Percentiles rank a stretch among this genome's conserved stretches.
phyloP scores from a whole-genome alignment of 2,797 vertebrate genomes.

The Muraenolepis orangiensis region DNA sequence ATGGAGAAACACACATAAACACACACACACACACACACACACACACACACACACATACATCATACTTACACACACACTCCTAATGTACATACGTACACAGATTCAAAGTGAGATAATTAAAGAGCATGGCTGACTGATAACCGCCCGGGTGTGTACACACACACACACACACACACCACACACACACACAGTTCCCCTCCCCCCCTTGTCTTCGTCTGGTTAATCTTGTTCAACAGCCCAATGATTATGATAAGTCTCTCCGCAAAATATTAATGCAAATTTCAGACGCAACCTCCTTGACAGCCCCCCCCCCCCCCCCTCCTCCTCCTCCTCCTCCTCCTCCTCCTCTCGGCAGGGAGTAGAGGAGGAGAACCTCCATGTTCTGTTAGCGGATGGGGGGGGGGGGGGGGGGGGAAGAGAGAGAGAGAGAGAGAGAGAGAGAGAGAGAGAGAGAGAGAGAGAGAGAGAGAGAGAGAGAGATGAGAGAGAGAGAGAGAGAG shows the following conservation, averaged over 20 bases:
- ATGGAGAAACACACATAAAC: not conserved
- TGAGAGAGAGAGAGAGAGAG: constrained; percentile 18
- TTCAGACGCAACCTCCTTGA: constrained; percentile 43
- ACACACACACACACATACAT: constrained; percentile 5
- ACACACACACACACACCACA: constrained; percentile 49
- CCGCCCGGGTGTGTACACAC: constrained; percentile 42
- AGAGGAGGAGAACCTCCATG: constrained; percentile 41
- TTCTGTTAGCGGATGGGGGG: constrained; percentile 40
- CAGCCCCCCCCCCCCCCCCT: too few species aligned
- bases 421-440: constrained; percentile 9
- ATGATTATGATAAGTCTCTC: constrained; percentile 60
- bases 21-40: constrained; percentile 13
- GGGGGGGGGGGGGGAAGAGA: constrained; percentile 32
- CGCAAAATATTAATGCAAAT: constrained; percentile 64
- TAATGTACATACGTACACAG: not conserved
- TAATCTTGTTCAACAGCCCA: constrained; percentile 50
- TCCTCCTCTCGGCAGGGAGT: constrained; percentile 53
- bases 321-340: too few species aligned
- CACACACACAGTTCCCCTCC: constrained; percentile 47
- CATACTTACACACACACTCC: constrained; percentile 12
- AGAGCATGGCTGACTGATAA: constrained; percentile 38
- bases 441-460: constrained; percentile 27
- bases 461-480: constrained; percentile 17
- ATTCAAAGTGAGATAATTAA: constrained; percentile 42
- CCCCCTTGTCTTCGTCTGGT: constrained; percentile 42